A percentile compares a stretch with the other conserved stretches of the same genome.
These are phyloP conservation scores for Phyllotis vaccarum DNA, from an alignment of 2,797 vertebrate genomes.

Conservation along the genomic window DNA sequence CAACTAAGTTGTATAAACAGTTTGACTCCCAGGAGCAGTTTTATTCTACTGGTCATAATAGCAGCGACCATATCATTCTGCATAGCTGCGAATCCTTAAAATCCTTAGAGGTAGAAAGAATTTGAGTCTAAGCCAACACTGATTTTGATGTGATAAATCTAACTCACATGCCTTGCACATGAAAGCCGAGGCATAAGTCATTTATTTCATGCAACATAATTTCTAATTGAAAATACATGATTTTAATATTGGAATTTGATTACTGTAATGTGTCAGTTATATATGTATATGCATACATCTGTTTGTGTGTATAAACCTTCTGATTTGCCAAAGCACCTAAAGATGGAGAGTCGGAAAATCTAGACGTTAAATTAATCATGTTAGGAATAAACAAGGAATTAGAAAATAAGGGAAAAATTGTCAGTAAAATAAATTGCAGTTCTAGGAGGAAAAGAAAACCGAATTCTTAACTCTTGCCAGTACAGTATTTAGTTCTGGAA, in stretches of 20 bases:
- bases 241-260: constrained; percentile 1
- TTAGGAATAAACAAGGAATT: neutral
- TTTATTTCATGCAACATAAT: neutral
- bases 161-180: neutral
- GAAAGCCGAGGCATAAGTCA: constrained; percentile 4
- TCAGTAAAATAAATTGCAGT: neutral
- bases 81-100: constrained; percentile 33
- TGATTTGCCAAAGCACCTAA: constrained; percentile 29
- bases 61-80: constrained; percentile 33
- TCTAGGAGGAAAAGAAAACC: neutral
- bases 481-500: neutral
- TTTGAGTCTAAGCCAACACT: neutral
- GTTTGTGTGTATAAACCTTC: neutral
- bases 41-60: constrained; percentile 60
- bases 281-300: neutral
- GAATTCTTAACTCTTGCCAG: neutral
- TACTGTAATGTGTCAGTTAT: neutral
- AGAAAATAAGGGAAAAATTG: constrained; percentile 3
- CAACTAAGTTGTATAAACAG: constrained; percentile 72
- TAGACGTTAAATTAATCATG: constrained; percentile 33
- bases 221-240: constrained; percentile 28
- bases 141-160: constrained; percentile 44
- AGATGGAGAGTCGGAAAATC: constrained; percentile 22
- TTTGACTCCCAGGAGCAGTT: constrained; percentile 74
- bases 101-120: constrained; percentile 45